Evolutionary conservation across 2,113 vertebrate genomes (phyloP).

Genomic region (Tapirus terrestris): DNA sequence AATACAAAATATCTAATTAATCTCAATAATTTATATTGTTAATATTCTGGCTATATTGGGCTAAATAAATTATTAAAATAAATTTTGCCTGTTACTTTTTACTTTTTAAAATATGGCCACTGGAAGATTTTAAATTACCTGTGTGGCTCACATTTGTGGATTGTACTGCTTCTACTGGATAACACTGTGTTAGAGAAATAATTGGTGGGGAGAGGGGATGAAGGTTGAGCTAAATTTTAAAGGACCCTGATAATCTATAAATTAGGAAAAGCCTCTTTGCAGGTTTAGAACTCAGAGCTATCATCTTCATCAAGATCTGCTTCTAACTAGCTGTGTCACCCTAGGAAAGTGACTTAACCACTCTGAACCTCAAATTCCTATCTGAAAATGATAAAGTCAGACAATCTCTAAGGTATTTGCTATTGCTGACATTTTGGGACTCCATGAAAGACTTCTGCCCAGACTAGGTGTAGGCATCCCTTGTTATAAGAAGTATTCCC

Average conservation of each 20-base stretch:
- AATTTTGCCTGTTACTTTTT: not conserved
- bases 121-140: not conserved
- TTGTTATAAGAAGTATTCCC: not conserved
- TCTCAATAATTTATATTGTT: not conserved
- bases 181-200: not conserved
- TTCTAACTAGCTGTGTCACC: not conserved
- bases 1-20: not conserved
- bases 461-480: not conserved
- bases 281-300: not conserved
- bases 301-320: not conserved
- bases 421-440: not conserved
- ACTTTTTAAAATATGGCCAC: not conserved
- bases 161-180: not conserved
- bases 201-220: not conserved
- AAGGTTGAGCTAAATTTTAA: not conserved
- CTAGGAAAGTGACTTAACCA: not conserved
- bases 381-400: not conserved
- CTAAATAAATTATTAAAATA: conserved; percentile 27
- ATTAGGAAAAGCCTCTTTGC: not conserved
- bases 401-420: not conserved
- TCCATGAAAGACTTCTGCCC: not conserved
- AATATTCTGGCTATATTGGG: not conserved
- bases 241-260: not conserved
- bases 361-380: not conserved
- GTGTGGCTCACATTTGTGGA: not conserved